phyloP scores from a whole-genome alignment of 92 coral and sea anemone species.

The Micromussa lordhowensis region DNA sequence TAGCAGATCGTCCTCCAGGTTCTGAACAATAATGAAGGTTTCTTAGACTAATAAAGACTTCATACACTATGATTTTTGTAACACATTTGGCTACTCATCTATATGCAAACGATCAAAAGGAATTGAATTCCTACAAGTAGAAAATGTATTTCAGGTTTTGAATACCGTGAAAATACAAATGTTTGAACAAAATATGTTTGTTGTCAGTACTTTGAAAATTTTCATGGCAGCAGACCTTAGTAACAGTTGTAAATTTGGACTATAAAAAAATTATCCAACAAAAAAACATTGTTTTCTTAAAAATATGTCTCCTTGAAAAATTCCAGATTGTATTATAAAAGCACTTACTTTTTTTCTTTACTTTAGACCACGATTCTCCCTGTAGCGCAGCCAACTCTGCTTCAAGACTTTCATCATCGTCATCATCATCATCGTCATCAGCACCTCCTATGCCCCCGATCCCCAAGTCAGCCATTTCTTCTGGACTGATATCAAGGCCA shows the following conservation, averaged over 20 bases:
- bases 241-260: too few species aligned
- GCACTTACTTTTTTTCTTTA: constrained; percentile 33
- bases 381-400: constrained; percentile 98
- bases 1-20: constrained; percentile 17
- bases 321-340: not conserved
- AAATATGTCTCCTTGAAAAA: not conserved
- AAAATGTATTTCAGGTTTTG: too few species aligned
- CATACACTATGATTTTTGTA: not conserved
- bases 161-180: too few species aligned
- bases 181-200: too few species aligned
- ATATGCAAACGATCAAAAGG: too few species aligned
- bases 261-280: not conserved
- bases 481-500: constrained; percentile 85
- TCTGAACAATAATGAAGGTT: not conserved
- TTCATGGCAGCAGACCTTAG: too few species aligned
- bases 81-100: too few species aligned
- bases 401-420: constrained; percentile 84
- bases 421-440: constrained; percentile 77
- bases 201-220: too few species aligned
- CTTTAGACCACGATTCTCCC: constrained; percentile 52
- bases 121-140: too few species aligned
- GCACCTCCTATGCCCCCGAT: constrained; percentile 73
- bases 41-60: not conserved
- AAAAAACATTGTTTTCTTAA: not conserved
- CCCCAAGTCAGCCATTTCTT: constrained; percentile 69